Percentiles rank a stretch among this genome's conserved stretches.
phyloP scores from a whole-genome alignment of 2,113 vertebrate species.

The Rhagologus leucostigma region DNA sequence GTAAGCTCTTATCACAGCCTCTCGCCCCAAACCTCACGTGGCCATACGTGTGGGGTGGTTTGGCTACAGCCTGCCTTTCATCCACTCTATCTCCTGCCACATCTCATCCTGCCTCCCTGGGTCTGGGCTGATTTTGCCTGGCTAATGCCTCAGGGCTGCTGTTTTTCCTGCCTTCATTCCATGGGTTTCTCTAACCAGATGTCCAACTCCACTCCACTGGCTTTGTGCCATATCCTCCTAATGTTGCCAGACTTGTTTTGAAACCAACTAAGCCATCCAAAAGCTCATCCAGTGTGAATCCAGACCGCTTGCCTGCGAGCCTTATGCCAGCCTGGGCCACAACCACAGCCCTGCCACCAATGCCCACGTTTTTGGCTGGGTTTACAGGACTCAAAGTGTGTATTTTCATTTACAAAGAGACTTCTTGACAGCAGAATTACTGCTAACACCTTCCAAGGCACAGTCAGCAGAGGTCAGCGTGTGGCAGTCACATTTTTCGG shows the following conservation, averaged over 20 bases:
- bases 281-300: neutral
- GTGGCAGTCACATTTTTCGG: neutral
- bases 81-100: neutral
- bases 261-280: neutral
- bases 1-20: neutral
- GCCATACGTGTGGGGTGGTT: neutral
- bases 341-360: neutral
- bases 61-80: neutral
- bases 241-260: neutral
- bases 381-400: neutral
- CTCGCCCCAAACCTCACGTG: neutral
- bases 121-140: neutral
- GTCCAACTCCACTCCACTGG: neutral
- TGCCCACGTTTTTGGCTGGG: neutral
- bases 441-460: neutral
- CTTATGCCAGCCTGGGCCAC: neutral
- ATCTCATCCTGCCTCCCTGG: neutral
- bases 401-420: neutral
- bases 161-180: constrained; percentile 10
- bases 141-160: constrained; percentile 5
- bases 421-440: neutral
- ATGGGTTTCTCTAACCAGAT: neutral
- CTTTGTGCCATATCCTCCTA: neutral
- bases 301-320: neutral
- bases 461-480: neutral